Evolutionary conservation across 2,888 invertebrate genomes (phyloP).

Genomic region (Oligia fasciuncula): DNA sequence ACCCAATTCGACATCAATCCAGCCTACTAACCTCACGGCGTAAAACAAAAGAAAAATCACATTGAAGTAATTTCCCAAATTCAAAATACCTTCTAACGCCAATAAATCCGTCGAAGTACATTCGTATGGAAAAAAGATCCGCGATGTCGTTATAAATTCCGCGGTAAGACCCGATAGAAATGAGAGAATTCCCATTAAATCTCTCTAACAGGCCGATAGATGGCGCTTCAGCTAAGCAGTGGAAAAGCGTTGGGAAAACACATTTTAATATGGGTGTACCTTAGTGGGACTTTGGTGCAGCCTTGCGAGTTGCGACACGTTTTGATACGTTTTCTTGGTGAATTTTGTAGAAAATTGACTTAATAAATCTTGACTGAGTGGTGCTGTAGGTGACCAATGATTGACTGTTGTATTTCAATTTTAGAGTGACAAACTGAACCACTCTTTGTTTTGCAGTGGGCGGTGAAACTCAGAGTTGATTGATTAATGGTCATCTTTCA

Average conservation of each 20-base stretch:
- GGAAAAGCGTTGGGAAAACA: constrained; percentile 81
- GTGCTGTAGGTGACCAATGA: not conserved
- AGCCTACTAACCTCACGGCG: not conserved
- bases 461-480: constrained; percentile 18
- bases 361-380: not conserved
- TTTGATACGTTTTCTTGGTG: constrained; percentile 70
- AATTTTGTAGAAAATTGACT: not conserved
- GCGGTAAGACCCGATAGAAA: constrained; percentile 87
- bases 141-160: constrained; percentile 82
- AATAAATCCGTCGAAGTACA: constrained; percentile 80
- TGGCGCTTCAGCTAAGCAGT: constrained; percentile 82
- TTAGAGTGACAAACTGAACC: constrained; percentile 4
- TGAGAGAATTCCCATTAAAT: constrained; percentile 87
- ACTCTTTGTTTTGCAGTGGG: constrained; percentile 14
- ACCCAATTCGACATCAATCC: not conserved
- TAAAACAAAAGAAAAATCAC: constrained; percentile 37
- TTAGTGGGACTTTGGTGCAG: constrained; percentile 61
- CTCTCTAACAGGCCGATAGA: constrained; percentile 85
- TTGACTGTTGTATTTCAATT: not conserved
- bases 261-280: constrained; percentile 84
- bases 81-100: constrained; percentile 69
- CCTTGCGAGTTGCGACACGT: constrained; percentile 52
- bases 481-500: constrained; percentile 17
- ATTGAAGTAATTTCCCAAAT: constrained; percentile 51
- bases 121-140: constrained; percentile 86